Conservation (phyloP, 2,888 invertebrate species). For the Corbicula japonica region DNA sequence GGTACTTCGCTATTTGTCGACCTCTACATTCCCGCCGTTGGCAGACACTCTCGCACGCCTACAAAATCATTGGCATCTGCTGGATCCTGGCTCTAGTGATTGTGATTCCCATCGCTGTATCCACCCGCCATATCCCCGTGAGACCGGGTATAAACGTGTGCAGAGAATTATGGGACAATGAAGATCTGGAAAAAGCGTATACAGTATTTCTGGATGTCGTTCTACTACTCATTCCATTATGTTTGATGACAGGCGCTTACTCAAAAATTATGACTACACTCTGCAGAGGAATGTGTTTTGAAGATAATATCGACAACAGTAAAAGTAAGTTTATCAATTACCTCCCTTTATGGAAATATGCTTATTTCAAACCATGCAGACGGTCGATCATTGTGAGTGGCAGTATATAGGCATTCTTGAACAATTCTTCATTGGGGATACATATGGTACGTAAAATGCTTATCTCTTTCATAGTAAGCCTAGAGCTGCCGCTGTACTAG, state of each 20-base stretch:
- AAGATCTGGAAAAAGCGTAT: constrained; percentile 90
- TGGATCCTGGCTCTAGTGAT: constrained; percentile 89
- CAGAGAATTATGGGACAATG: constrained; percentile 76
- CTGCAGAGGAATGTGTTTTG: constrained; percentile 56
- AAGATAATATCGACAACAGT: constrained; percentile 24
- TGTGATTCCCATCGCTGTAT: constrained; percentile 90
- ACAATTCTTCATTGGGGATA: too few relatives aligned
- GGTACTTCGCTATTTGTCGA: constrained; percentile 93
- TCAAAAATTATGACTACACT: constrained; percentile 85
- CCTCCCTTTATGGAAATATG: too few relatives aligned
- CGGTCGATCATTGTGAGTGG: too few relatives aligned
- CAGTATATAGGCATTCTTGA: too few relatives aligned
- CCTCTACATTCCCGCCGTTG: constrained; percentile 91
- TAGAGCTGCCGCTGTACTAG: too few relatives aligned
- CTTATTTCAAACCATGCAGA: too few relatives aligned
- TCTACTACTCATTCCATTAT: constrained; percentile 91
- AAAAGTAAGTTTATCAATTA: too few relatives aligned
- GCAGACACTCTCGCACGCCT: constrained; percentile 92
- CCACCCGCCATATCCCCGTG: constrained; percentile 64
- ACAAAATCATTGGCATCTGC: constrained; percentile 87
- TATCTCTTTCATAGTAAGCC: too few relatives aligned
- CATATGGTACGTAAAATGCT: too few relatives aligned
- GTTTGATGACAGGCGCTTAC: constrained; percentile 93
- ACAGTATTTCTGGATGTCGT: constrained; percentile 91
- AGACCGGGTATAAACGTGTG: constrained; percentile 61